Base-by-base conservation (phyloP, 2,888 invertebrate species). In the Ophonus ardosiacus region DNA sequence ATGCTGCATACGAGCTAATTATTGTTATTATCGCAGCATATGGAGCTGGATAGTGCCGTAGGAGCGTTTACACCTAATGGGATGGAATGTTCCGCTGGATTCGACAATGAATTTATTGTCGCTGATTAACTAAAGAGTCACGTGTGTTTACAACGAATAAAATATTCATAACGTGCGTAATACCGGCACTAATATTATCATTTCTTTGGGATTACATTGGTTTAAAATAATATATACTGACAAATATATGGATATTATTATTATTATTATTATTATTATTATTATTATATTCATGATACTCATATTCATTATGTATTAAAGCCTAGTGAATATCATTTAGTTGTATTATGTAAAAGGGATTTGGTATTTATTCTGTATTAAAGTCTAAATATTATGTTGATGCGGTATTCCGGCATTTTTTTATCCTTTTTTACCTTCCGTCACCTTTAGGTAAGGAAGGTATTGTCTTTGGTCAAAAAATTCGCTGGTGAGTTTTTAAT, bases 1-100 rank as follows among this genome's bases (percentile, higher is more conserved):
- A 61, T 31, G 56, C 78, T 79, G 59, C 59, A 79, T 61, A 61
- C 57, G 57, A 79, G 38, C 18, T 56, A 59, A 57, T 79, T 79
- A 79, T 79, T 79, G 71, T 74, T 74, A 74, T 74, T 74, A 74
- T 74, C 71, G 71, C 13, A 74, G 71, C 71, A 40, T 74, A 74
- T 43, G 71, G 59, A 24, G 38, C 68, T 63, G 31, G 59, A 7
- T 59, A 17, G 59, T 15, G 68, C 68, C 40, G 7, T 17, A 18
- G 43, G 43, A 74, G 43, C 71, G 40, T 74, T 74, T 74, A 74
- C 71, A 74, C 71, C 71, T 74, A 74, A 74, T 74, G 71, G 71
- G 15, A 15, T 43, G 71, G 40, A 40, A 74, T 18, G 71, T 40
- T 43, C 21, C 13, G 18, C 8, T 43, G 68, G 71, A 40, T 74